Conservation (phyloP, 2,113 vertebrate species). For the Passer montanus region DNA sequence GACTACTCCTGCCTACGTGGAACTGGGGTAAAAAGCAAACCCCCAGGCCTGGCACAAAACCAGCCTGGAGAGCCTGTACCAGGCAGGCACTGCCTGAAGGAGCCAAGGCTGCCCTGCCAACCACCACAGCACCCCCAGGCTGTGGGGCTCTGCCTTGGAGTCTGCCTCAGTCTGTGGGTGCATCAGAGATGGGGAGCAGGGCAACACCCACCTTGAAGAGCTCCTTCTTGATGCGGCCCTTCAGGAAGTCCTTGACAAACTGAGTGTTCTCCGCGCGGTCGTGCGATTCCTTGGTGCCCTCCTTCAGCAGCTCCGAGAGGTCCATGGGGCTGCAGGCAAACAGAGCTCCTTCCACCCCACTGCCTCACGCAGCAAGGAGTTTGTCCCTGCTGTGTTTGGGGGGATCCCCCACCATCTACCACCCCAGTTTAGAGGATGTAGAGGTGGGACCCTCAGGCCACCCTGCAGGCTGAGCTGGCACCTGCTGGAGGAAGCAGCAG, state of each 20-base stretch:
- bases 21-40: background rate
- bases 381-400: background rate
- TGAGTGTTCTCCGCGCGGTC: conserved; percentile 91
- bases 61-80: background rate
- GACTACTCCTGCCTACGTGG: fast-evolving
- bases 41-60: background rate
- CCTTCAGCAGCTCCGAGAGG: conserved; percentile 92
- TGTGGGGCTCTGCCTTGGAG: background rate
- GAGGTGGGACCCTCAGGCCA: background rate
- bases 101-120: background rate
- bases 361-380: fast-evolving
- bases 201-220: conserved; percentile 87
- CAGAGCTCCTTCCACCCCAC: background rate
- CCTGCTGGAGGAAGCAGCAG: background rate
- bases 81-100: background rate
- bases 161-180: background rate
- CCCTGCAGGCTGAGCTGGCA: background rate
- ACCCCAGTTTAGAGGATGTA: background rate
- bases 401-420: background rate
- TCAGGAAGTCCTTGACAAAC: conserved; percentile 97
- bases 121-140: background rate
- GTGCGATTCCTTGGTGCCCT: conserved; percentile 92
- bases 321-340: conserved; percentile 79
- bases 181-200: background rate
- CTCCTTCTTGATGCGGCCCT: conserved; percentile 87